Base-by-base conservation (phyloP, 2,797 vertebrate genomes). In the Epinephelus coioides region DNA sequence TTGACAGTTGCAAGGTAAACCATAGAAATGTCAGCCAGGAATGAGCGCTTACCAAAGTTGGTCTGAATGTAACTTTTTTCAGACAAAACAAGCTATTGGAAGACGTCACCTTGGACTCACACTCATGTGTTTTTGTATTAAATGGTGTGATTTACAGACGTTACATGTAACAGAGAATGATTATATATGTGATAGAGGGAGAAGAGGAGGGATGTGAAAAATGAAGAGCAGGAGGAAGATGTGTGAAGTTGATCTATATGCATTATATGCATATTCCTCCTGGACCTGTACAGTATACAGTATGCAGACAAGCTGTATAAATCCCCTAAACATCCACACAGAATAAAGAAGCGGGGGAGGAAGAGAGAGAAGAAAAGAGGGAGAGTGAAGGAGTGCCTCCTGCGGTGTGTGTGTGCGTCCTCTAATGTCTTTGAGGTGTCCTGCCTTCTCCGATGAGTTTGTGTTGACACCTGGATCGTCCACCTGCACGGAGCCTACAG, bases 371-470 rank as follows among this genome's bases (percentile, higher is more conserved):
- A 21, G 69, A 34, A 15, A 21, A 21, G 18, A 25, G 6, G 2
- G 14, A 44, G 40, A 44, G 2, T 5, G 15, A 51, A 66, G 25
- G n/a, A 27, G 44, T n/a, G 47, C 17, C 40, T 70, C 67, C 73
- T 71, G 73, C 44, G n/a, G 7, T 59, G 54, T 57, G 23, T 47
- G 49, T 54, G 38, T 44, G 40, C 69, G 83, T 72, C 85, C 78
- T 85, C 80, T 77, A 64, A 57, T 40, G 78, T 79, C 80, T 86
- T 76, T 83, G 57, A 78, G 64, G 55, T 70, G 46, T 70, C 70
- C 65, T 62, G 60, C 51, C 68, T 40, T 72, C 74, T 66, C 44
- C 59, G 56, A 4, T 53, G 43, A 73, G 38, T 61, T 38, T 65
- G 14, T 53, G 64, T 17, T 50, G 82, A 83, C 83, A 79, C 71